Percentiles rank a stretch among this genome's conserved stretches.
Conservation (phyloP, 2,888 invertebrate species). For the Abrostola triplasia region DNA sequence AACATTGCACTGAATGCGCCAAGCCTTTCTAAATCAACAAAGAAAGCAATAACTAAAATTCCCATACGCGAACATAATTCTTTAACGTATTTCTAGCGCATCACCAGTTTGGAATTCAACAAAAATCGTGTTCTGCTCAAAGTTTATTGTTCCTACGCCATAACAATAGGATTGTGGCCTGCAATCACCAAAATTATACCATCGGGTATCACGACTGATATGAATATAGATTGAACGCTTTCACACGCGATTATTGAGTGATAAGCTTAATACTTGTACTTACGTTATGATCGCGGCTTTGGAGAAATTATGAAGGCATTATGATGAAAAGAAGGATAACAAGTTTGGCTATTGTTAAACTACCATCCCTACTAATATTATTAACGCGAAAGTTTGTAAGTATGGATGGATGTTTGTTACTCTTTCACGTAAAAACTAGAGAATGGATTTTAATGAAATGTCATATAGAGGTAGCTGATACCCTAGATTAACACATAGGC, state of each 20-base stretch:
- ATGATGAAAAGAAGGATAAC: too few relatives aligned
- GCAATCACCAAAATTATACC: slow-evolving; percentile 62
- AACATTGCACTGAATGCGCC: too few relatives aligned
- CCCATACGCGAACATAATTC: slow-evolving; percentile 17
- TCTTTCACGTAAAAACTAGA: too few relatives aligned
- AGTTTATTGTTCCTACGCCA: slow-evolving; percentile 41
- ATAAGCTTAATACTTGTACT: slow-evolving; percentile 20
- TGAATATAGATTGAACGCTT: slow-evolving; percentile 50
- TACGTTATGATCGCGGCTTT: not conserved
- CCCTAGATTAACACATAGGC: too few relatives aligned
- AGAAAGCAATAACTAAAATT: slow-evolving; percentile 21
- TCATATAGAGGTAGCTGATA: too few relatives aligned
- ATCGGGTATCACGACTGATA: slow-evolving; percentile 55
- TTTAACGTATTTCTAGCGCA: slow-evolving; percentile 37
- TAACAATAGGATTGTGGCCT: slow-evolving; percentile 48
- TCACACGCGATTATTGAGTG: slow-evolving; percentile 44
- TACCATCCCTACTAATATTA: too few relatives aligned
- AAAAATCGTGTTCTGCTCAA: slow-evolving; percentile 46
- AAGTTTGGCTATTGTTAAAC: too few relatives aligned
- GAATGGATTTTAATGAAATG: too few relatives aligned
- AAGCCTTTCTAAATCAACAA: slow-evolving; percentile 10
- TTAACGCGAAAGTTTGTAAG: too few relatives aligned
- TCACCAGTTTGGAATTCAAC: slow-evolving; percentile 43
- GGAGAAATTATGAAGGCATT: not conserved
- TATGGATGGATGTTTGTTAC: too few relatives aligned